These are phyloP conservation scores for Schizopygopsis pylzovi DNA, from an alignment of 2,797 vertebrate genomes.

Conservation along the genomic window DNA sequence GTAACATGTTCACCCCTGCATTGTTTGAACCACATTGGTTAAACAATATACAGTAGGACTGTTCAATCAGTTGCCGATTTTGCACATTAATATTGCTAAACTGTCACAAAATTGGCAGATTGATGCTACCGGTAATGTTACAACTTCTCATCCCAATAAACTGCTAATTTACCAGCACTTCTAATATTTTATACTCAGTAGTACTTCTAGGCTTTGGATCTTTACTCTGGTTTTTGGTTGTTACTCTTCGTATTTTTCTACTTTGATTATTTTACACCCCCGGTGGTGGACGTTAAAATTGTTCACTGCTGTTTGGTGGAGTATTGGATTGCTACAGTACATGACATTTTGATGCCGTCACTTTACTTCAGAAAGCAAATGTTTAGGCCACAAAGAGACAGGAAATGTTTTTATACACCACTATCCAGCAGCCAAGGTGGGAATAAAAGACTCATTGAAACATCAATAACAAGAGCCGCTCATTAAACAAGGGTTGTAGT, in stretches of 20 bases:
- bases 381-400: constrained; percentile 19
- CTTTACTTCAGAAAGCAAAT: background rate
- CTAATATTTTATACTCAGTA: background rate
- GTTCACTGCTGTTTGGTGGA: constrained; percentile 18
- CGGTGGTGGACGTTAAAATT: background rate
- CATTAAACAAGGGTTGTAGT: constrained; percentile 27
- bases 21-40: background rate
- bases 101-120: background rate
- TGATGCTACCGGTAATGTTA: background rate
- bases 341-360: background rate
- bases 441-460: constrained; percentile 49
- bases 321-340: constrained; percentile 8
- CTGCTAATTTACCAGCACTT: background rate
- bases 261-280: background rate
- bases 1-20: background rate
- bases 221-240: background rate
- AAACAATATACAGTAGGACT: background rate
- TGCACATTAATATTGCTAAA: background rate
- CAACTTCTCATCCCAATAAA: too few species aligned
- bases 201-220: background rate
- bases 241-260: background rate
- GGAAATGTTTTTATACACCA: constrained; percentile 32
- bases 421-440: constrained; percentile 46
- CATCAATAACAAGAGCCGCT: constrained; percentile 19
- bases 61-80: background rate